Evolutionary conservation across 2,797 vertebrate genomes (phyloP).

Genomic region (Cheirogaleus major): DNA sequence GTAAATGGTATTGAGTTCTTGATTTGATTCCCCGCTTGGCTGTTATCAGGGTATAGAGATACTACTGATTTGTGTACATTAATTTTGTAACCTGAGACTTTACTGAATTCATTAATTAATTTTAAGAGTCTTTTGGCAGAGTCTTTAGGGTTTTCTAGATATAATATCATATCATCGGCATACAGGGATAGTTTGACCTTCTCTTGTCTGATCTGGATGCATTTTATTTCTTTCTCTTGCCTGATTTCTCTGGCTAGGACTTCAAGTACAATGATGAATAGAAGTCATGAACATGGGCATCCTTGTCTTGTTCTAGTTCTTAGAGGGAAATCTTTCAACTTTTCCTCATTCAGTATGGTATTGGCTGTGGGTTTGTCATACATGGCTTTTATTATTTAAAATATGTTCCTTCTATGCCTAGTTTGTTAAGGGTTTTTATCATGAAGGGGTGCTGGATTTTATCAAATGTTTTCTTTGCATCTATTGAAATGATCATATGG

Average conservation of each 20-base stretch:
- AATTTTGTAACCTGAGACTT: not conserved
- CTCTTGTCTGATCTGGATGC: not conserved
- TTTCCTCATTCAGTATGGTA: too few relatives aligned
- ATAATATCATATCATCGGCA: not conserved
- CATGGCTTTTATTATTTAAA: not conserved
- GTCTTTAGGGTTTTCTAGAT: not conserved
- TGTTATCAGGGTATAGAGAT: not conserved
- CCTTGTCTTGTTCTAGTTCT: not conserved
- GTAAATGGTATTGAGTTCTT: not conserved
- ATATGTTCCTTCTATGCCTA: not conserved
- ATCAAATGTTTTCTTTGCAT: not conserved
- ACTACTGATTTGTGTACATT: not conserved
- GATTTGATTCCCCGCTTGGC: not conserved
- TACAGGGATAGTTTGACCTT: not conserved
- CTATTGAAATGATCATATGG: not conserved
- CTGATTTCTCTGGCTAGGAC: not conserved
- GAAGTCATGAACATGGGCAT: not conserved
- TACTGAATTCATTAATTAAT: not conserved
- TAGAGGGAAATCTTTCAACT: too few relatives aligned
- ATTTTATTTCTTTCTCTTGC: too few relatives aligned
- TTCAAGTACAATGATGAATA: not conserved
- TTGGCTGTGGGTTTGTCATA: not conserved
- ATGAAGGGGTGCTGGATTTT: not conserved
- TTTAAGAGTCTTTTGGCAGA: not conserved
- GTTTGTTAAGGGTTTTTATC: not conserved